These are phyloP conservation scores for Dynastes tityus DNA, from an alignment of 2,888 invertebrate genomes.

Conservation along the genomic window DNA sequence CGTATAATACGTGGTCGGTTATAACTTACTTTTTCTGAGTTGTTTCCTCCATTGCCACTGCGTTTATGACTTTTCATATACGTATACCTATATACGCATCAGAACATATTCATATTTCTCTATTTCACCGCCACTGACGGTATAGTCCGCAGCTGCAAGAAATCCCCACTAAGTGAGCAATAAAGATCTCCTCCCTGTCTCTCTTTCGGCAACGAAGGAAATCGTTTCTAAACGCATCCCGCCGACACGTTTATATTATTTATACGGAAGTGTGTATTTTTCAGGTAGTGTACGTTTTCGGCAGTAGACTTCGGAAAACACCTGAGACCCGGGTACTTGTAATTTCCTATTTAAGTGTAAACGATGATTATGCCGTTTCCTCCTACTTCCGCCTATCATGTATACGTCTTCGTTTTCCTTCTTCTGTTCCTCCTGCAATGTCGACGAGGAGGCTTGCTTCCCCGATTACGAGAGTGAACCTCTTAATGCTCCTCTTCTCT, in stretches of 20 bases:
- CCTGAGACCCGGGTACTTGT: conserved; percentile 49
- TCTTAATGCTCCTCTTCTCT: conserved; percentile 61
- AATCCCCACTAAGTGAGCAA: conserved; percentile 65
- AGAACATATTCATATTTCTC: conserved; percentile 66
- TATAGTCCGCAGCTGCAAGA: conserved; percentile 63
- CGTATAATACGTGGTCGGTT: conserved; percentile 53
- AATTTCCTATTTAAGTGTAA: conserved; percentile 59
- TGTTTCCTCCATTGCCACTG: conserved; percentile 63
- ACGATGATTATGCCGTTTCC: conserved; percentile 49
- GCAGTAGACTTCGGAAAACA: conserved; percentile 47
- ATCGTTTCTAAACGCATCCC: conserved; percentile 55
- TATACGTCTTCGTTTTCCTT: conserved; percentile 23
- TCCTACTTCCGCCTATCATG: conserved; percentile 4
- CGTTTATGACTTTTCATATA: conserved; percentile 66
- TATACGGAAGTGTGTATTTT: conserved; percentile 57
- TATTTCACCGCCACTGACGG: conserved; percentile 62
- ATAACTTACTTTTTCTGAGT: conserved; percentile 57
- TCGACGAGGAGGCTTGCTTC: conserved; percentile 40
- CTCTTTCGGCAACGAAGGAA: conserved; percentile 51
- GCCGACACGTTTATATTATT: conserved; percentile 57
- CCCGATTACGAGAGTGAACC: conserved; percentile 61
- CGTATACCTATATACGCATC: conserved; percentile 56
- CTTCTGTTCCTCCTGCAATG: conserved; percentile 57
- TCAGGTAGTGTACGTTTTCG: conserved; percentile 58
- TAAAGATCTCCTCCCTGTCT: conserved; percentile 62